These are phyloP conservation scores for Solea solea DNA, from an alignment of 2,113 vertebrate species.

Conservation along the genomic window DNA sequence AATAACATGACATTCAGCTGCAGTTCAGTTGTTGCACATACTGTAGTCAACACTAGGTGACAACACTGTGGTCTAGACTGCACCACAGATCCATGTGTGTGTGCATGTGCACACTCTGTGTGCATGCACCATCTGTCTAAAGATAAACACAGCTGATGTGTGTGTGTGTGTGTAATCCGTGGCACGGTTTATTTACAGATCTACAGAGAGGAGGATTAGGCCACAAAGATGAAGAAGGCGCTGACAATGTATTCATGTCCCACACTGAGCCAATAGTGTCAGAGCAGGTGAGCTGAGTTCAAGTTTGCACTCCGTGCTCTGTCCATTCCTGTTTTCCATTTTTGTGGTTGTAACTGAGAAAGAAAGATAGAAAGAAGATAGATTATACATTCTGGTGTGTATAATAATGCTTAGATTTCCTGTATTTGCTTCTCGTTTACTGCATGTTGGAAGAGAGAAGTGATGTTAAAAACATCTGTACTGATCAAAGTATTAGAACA, in stretches of 20 bases:
- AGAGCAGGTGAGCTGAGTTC: neutral
- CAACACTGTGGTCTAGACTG: neutral
- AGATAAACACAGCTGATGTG: slow-evolving; percentile 29
- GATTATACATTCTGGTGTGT: no score
- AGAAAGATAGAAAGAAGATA: slow-evolving; percentile 4
- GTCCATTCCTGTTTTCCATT: slow-evolving; percentile 38
- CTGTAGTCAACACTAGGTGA: neutral
- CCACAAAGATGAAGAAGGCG: neutral
- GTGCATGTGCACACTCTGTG: neutral
- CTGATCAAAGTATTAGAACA: no score
- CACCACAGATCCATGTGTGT: neutral
- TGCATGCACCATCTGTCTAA: neutral
- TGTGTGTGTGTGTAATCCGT: slow-evolving; percentile 24
- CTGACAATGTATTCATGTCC: neutral
- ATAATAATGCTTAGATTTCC: no score
- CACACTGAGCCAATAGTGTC: no score
- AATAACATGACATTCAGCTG: neutral
- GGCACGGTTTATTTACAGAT: slow-evolving; percentile 48
- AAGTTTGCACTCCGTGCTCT: slow-evolving; percentile 6
- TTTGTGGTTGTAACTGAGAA: neutral
- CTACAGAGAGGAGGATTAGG: slow-evolving; percentile 44
- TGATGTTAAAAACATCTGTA: no score
- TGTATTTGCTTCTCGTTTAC: no score
- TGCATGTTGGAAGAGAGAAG: no score
- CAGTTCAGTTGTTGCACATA: neutral